phyloP scores from a whole-genome alignment of 1,140 invertebrate genomes.

The Euura lappo region DNA sequence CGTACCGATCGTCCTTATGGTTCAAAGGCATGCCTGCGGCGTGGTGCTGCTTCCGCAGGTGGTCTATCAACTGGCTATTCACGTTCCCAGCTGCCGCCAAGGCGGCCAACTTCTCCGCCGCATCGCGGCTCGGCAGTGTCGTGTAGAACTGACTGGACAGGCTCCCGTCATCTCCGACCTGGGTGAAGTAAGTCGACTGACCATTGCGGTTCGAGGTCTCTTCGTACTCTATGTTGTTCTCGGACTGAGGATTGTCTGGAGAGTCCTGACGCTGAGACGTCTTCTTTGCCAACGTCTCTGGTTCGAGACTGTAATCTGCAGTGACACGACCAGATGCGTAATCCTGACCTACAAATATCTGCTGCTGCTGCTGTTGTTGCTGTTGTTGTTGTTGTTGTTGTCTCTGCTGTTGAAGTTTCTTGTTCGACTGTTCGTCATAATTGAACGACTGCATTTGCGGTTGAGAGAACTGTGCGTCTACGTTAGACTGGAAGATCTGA shows the following conservation, averaged over 20 bases:
- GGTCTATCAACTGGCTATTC: constrained; percentile 49
- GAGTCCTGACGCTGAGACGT: constrained; percentile 22
- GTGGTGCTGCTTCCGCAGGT: constrained; percentile 44
- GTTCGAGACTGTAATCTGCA: constrained; percentile 46
- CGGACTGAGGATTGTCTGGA: constrained; percentile 34
- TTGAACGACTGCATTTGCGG: constrained; percentile 63
- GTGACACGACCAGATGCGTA: constrained; percentile 43
- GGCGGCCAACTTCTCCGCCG: constrained; percentile 61
- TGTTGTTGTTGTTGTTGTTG: constrained; percentile 21
- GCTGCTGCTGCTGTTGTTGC: constrained; percentile 10
- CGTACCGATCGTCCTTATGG: constrained; percentile 40
- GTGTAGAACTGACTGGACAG: constrained; percentile 52
- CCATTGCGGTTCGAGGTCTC: constrained; percentile 24
- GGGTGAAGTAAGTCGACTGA: constrained; percentile 38
- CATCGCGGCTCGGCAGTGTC: constrained; percentile 59
- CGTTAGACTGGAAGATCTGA: constrained; percentile 39
- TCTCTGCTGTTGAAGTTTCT: constrained; percentile 31
- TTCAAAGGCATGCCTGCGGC: constrained; percentile 36
- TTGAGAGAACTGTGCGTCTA: constrained; percentile 43
- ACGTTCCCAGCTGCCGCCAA: constrained; percentile 62
- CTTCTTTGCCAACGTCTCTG: constrained; percentile 35
- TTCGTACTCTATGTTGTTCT: constrained; percentile 51
- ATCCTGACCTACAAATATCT: constrained; percentile 39
- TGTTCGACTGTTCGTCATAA: constrained; percentile 59
- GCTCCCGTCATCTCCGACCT: constrained; percentile 26